Percentiles rank a stretch among this genome's conserved stretches.
Evolutionary conservation across 2,113 vertebrate species (phyloP).

Genomic region (Nyctereutes procyonoides): DNA sequence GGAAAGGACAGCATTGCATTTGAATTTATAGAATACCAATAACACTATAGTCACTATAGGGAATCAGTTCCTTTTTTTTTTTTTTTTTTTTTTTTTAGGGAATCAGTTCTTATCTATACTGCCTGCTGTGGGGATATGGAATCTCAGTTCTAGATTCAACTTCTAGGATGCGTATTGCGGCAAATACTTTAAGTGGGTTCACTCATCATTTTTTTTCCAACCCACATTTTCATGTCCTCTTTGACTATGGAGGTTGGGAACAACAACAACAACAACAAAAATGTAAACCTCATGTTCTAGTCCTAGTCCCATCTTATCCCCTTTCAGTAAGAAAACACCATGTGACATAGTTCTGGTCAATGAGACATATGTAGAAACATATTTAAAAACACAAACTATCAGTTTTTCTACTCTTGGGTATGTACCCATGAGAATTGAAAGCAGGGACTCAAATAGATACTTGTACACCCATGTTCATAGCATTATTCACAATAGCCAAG

Average conservation of each 20-base stretch:
- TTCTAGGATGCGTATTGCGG: background rate
- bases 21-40: constrained; percentile 17
- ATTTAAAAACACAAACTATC: background rate
- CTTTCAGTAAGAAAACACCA: background rate
- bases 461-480: background rate
- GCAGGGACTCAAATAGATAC: background rate
- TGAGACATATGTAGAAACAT: background rate
- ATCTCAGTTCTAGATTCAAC: background rate
- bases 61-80: background rate
- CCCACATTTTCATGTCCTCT: background rate
- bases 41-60: background rate
- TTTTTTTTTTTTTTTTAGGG: background rate
- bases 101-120: background rate
- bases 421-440: constrained; percentile 16
- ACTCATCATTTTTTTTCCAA: background rate
- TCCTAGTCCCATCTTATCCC: background rate
- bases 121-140: background rate
- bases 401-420: background rate
- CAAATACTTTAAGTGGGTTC: background rate
- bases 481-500: background rate
- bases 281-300: constrained; percentile 14
- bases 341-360: background rate
- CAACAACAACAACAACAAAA: no score
- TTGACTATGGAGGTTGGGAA: background rate
- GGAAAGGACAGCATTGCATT: background rate